phyloP scores from a whole-genome alignment of 2,797 vertebrate species.

The Anomalospiza imberbis region DNA sequence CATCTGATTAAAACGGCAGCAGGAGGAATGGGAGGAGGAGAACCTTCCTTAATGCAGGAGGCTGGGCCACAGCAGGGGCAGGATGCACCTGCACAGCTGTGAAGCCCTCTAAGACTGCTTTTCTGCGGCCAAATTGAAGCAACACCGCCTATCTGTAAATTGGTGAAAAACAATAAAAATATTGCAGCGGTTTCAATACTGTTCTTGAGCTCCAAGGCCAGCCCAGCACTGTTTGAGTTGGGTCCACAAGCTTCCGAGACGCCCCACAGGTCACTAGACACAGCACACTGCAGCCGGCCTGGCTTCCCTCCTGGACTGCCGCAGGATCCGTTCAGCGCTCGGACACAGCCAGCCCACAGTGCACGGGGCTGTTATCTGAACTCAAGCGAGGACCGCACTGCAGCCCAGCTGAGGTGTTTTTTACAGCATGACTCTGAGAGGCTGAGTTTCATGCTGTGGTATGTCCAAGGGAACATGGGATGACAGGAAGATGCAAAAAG shows the following conservation, averaged over 20 bases:
- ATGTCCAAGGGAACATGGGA: background rate
- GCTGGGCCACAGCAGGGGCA: background rate
- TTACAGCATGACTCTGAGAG: background rate
- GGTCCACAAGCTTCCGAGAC: background rate
- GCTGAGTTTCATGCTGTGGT: background rate
- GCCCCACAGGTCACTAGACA: background rate
- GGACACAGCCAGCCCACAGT: background rate
- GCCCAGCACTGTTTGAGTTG: background rate
- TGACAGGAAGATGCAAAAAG: background rate
- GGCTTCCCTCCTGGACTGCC: background rate
- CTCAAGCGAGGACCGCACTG: background rate
- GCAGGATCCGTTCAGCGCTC: accelerated
- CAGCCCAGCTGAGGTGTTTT: background rate
- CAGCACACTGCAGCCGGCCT: background rate
- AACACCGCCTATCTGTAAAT: background rate
- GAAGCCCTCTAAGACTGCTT: background rate
- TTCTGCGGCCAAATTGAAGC: background rate
- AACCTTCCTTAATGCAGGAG: background rate
- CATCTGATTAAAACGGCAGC: background rate
- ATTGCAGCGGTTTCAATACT: background rate
- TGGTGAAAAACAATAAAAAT: background rate
- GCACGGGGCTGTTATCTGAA: background rate
- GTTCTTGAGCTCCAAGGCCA: background rate
- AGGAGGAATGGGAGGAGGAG: no score
- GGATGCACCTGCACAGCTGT: background rate